Evolutionary conservation across 2,888 invertebrate species (phyloP).

Genomic region (Eristalis arbustorum): DNA sequence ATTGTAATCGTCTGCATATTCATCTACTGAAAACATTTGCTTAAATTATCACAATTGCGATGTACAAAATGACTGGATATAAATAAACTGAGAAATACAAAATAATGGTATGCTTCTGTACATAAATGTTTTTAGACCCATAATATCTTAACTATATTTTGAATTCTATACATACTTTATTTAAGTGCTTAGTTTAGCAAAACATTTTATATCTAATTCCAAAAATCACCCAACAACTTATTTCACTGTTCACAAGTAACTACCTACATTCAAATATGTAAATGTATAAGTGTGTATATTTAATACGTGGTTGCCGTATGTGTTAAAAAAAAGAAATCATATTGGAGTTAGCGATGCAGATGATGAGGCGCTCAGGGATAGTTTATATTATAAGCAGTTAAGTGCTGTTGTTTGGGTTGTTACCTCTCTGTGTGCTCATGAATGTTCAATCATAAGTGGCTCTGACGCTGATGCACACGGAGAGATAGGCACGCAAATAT

Average conservation of each 20-base stretch:
- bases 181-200: no score
- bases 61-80: no score
- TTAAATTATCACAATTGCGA: no score
- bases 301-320: neutral
- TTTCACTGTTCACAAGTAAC: neutral
- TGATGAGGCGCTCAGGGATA: conserved; percentile 38
- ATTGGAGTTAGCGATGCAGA: conserved; percentile 54
- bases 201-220: no score
- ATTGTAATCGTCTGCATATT: no score
- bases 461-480: conserved; percentile 30
- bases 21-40: no score
- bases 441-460: conserved; percentile 30
- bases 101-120: no score
- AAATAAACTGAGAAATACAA: no score
- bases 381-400: conserved; percentile 36
- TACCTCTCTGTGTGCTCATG: conserved; percentile 37
- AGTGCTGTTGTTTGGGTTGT: conserved; percentile 36
- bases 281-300: neutral
- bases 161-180: no score
- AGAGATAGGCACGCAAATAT: neutral
- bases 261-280: neutral
- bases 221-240: no score
- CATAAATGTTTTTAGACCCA: no score
- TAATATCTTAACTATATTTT: no score
- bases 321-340: conserved; percentile 25